These are phyloP conservation scores for Trididemnum miniatum DNA, from an alignment of 23 tunicate genomes.

Conservation along the genomic window DNA sequence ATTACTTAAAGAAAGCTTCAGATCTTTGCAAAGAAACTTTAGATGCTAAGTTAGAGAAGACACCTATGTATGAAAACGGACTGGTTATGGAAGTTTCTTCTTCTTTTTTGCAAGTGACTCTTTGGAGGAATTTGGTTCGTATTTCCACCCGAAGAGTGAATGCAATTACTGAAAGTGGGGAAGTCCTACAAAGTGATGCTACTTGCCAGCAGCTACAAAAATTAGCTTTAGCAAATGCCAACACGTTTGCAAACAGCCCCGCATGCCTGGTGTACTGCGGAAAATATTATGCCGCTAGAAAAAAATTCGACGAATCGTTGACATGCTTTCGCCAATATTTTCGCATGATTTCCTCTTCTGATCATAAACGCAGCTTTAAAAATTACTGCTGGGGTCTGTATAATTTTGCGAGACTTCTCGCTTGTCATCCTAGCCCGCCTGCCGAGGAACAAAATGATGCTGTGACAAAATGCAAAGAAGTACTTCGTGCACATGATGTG, in stretches of 20 bases:
- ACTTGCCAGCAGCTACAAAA: not conserved
- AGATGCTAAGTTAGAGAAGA: not conserved
- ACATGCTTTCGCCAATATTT: slow-evolving; percentile 9
- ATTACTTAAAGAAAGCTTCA: not conserved
- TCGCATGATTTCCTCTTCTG: not conserved
- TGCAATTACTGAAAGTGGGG: not conserved
- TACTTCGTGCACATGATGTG: not conserved
- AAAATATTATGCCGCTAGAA: slow-evolving; percentile 40
- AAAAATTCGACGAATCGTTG: slow-evolving; percentile 16
- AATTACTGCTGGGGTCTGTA: slow-evolving; percentile 46
- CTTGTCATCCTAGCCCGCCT: not conserved
- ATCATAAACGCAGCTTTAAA: not conserved
- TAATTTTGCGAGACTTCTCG: slow-evolving; percentile 27
- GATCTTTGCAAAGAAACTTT: not conserved
- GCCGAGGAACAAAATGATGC: not conserved
- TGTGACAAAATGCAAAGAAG: not conserved
- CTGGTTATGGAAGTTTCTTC: not conserved
- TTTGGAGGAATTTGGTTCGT: not conserved
- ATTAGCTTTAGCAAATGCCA: not conserved
- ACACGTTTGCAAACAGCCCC: slow-evolving; percentile 9
- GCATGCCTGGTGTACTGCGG: slow-evolving; percentile 42
- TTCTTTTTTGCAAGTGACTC: not conserved
- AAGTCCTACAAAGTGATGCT: not conserved
- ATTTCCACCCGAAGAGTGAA: not conserved
- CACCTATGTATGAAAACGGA: slow-evolving; percentile 15